phyloP scores from a whole-genome alignment of 1,140 invertebrate genomes.

The Drosophila novamexicana region DNA sequence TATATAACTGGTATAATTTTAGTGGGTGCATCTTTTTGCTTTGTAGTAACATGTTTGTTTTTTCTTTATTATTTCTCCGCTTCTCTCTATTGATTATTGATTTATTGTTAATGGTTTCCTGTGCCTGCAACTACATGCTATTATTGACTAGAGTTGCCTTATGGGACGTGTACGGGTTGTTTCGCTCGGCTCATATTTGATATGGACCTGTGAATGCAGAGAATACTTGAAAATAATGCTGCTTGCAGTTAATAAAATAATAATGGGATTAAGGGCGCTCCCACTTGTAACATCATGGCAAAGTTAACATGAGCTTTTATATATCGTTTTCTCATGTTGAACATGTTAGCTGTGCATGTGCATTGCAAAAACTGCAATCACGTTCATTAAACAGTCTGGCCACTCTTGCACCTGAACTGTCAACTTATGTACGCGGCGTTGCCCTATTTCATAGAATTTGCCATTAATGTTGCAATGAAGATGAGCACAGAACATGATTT shows the following conservation, averaged over 20 bases:
- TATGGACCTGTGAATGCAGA: slow-evolving; percentile 46
- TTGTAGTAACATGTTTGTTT: slow-evolving; percentile 49
- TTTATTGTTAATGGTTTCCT: slow-evolving; percentile 53
- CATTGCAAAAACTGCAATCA: background rate
- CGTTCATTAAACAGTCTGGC: too few relatives aligned
- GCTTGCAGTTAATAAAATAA: background rate
- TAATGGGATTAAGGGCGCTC: background rate
- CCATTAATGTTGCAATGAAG: too few relatives aligned
- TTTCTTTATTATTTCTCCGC: slow-evolving; percentile 31
- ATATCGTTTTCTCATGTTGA: background rate
- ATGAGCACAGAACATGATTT: too few relatives aligned
- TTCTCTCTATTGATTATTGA: slow-evolving; percentile 44
- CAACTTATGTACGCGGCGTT: too few relatives aligned
- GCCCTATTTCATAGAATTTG: too few relatives aligned
- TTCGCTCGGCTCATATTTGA: slow-evolving; percentile 56
- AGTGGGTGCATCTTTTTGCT: slow-evolving; percentile 38
- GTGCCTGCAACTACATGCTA: slow-evolving; percentile 73
- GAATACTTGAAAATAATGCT: background rate
- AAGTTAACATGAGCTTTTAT: background rate
- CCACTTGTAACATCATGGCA: background rate
- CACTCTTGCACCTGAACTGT: too few relatives aligned
- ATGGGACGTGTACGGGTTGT: slow-evolving; percentile 69
- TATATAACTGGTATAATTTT: slow-evolving; percentile 50
- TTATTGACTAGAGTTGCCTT: slow-evolving; percentile 83
- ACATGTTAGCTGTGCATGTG: background rate